A percentile compares a stretch with the other conserved stretches of the same genome.
phyloP scores from a whole-genome alignment of 2,113 vertebrate species.

The Clarias magur region DNA sequence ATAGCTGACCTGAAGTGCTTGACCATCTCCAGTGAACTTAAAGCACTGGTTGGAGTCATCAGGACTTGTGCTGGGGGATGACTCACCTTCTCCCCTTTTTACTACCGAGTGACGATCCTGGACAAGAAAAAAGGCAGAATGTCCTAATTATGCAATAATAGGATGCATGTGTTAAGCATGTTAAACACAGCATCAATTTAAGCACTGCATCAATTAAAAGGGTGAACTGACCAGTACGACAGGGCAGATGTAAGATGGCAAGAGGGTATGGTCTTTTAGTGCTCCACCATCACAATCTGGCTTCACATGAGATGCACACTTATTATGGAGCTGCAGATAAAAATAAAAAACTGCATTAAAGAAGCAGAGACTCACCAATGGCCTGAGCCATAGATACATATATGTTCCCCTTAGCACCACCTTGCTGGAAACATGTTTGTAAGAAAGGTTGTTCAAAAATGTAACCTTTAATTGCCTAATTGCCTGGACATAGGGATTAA shows the following conservation, averaged over 20 bases:
- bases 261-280: conserved; percentile 91
- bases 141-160: not conserved
- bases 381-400: not conserved
- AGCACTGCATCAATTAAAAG: not conserved
- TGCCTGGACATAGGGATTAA: not conserved
- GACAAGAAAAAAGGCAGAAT: not conserved
- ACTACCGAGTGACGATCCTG: conserved; percentile 73
- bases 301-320: conserved; percentile 92
- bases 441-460: not conserved
- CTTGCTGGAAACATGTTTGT: not conserved
- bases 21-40: conserved; percentile 81
- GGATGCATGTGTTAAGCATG: not conserved
- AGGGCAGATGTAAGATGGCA: conserved; percentile 93
- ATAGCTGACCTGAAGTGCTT: conserved; percentile 79
- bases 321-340: conserved; percentile 86
- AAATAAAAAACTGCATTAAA: conserved; percentile 17
- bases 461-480: not conserved
- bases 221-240: conserved; percentile 85
- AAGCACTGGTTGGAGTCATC: conserved; percentile 78
- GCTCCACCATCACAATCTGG: conserved; percentile 93
- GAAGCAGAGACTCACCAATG: conserved; percentile 8
- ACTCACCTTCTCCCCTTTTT: conserved; percentile 76
- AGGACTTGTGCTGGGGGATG: conserved; percentile 77
- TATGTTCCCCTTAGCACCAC: not conserved
- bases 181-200: not conserved